Base-by-base conservation (phyloP, 2,113 vertebrate genomes). In the Oxyura jamaicensis region DNA sequence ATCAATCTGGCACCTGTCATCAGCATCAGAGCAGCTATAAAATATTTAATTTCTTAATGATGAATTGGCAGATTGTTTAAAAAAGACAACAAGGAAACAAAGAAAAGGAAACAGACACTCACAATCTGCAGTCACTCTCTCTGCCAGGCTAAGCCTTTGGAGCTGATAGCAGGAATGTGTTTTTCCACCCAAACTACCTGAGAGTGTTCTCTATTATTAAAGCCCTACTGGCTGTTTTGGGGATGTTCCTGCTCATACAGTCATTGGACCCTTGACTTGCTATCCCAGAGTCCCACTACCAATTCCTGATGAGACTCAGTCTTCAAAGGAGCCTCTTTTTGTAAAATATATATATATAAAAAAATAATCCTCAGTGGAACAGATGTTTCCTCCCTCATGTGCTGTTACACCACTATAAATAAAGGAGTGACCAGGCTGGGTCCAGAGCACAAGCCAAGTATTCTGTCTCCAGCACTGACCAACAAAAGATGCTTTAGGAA, bases 21-120 rank as follows among this genome's bases (percentile, higher is more conserved):
- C 87, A 97, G 88, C 96, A 97, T 97, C 96, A 97, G 95, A 97
- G 93, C 96, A 97, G 95, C 96, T 96, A 97, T 96, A 96, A 98
- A 98, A 98, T 98, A 98, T 98, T 98, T 97, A 98, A 98, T 98
- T 97, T 95, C 95, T 97, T 97, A 94, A 95, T 97, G 95, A 98
- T 97, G 96, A 97, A 96, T 96, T 98, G 96, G 97, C 96, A 97
- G 94, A 94, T 97, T 94, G 96, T 98, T 97, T 97, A 36, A 83
- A 95, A 97, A 88, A 95, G 79, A 95, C 94, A 91, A 97, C 95
- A 96, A 95, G 91, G 96, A 94, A 97, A 91, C 88, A 97, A 91
- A 94, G 72, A 92, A 89, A 88, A 95, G 67, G 83, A 91, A 95
- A 93, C 95, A 95, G 79, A 91, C 86, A 91, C 85, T 95, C 87